Conservation (phyloP, 2,888 invertebrate genomes). For the Euproctis similis region DNA sequence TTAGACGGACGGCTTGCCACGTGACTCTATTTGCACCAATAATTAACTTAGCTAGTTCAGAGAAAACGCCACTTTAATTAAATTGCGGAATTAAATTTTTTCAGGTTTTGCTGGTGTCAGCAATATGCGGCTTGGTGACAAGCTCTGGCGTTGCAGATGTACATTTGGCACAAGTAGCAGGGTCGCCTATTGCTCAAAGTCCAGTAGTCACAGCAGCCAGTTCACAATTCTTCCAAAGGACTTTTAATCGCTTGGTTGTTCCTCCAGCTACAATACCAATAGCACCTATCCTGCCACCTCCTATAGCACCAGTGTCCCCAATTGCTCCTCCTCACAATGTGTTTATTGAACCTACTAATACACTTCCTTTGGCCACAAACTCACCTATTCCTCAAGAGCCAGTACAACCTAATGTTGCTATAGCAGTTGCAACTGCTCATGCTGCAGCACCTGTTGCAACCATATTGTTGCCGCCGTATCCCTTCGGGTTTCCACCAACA, state of each 20-base stretch:
- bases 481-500: conserved; percentile 55
- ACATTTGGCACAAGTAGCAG: conserved; percentile 10
- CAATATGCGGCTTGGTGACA: conserved; percentile 37
- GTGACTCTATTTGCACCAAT: no score
- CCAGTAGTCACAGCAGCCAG: conserved; percentile 80
- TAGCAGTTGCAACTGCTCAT: conserved; percentile 62
- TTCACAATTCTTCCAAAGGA: conserved; percentile 80
- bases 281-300: conserved; percentile 15
- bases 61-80: no score
- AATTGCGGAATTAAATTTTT: no score
- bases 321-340: conserved; percentile 28
- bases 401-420: conserved; percentile 52
- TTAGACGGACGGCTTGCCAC: no score
- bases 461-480: conserved; percentile 60
- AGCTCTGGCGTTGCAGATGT: conserved; percentile 42
- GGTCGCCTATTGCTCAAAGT: conserved; percentile 31
- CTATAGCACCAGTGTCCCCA: conserved; percentile 22
- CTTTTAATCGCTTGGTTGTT: conserved; percentile 72
- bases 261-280: conserved; percentile 23
- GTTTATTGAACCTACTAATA: conserved; percentile 17
- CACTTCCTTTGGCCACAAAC: conserved; percentile 15
- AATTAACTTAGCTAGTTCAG: no score
- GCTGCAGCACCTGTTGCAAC: conserved; percentile 65
- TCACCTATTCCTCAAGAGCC: conserved; percentile 26
- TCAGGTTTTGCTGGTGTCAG: conserved; percentile 42